phyloP scores from a whole-genome alignment of 2,113 vertebrate species.

The Asarcornis scutulata region DNA sequence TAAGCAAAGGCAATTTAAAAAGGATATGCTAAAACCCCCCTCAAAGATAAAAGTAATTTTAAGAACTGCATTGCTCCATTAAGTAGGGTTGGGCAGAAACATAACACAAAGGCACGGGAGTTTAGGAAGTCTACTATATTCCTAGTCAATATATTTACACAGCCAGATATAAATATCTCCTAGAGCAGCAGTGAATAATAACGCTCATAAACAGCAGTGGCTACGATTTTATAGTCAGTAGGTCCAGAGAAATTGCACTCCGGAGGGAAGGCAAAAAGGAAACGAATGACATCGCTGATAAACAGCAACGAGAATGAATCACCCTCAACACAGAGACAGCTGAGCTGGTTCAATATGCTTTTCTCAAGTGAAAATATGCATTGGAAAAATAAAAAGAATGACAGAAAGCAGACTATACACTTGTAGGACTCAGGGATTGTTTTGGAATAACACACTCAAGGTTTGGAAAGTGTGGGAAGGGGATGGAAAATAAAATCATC shows the following conservation, averaged over 20 bases:
- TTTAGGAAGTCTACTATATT: not conserved
- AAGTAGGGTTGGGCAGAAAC: not conserved
- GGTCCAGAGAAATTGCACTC: not conserved
- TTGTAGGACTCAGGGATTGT: not conserved
- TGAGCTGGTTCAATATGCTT: not conserved
- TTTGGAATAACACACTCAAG: not conserved
- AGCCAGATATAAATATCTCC: not conserved
- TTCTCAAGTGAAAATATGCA: not conserved
- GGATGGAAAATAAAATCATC: not conserved
- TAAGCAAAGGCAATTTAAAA: not conserved
- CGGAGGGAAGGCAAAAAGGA: not conserved
- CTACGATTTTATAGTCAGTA: not conserved
- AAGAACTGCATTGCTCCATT: not conserved
- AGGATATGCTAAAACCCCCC: not conserved
- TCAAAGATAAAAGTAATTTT: not conserved
- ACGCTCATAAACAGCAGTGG: not conserved
- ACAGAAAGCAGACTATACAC: not conserved
- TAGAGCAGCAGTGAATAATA: not conserved
- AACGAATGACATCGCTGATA: not conserved
- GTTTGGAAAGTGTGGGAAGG: not conserved
- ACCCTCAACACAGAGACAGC: not conserved
- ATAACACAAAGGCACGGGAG: not conserved
- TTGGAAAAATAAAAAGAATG: not conserved
- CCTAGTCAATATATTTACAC: not conserved
- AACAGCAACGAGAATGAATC: not conserved